These are phyloP conservation scores for Pyrochroa serraticornis DNA, from an alignment of 2,888 invertebrate genomes.

Conservation along the genomic window DNA sequence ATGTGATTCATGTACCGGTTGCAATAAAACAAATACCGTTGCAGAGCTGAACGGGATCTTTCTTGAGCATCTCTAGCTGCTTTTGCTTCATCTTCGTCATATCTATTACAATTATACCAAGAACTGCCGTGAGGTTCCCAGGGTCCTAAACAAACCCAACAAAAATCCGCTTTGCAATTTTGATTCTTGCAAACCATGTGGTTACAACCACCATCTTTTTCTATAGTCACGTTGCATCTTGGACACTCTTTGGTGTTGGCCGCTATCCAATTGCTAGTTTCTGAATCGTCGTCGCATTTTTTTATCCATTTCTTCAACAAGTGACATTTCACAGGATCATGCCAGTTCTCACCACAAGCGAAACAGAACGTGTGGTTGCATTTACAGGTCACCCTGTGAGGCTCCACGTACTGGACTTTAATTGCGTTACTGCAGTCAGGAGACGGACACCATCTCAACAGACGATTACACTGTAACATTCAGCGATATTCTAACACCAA, in stretches of 20 bases:
- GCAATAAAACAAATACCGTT: conserved; percentile 97
- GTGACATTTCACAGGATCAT: conserved; percentile 96
- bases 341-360: conserved; percentile 96
- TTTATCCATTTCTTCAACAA: conserved; percentile 95
- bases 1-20: conserved; percentile 99
- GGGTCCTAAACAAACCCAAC: conserved; percentile 98
- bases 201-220: conserved; percentile 98
- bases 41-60: conserved; percentile 89
- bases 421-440: conserved; percentile 97
- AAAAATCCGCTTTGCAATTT: conserved; percentile 97
- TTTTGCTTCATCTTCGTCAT: conserved; percentile 96
- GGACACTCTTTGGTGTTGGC: conserved; percentile 99
- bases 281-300: conserved; percentile 98
- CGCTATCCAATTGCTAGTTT: conserved; percentile 99
- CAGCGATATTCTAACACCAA: background rate
- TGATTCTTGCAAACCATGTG: conserved; percentile 99
- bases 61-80: conserved; percentile 96
- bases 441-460: conserved; percentile 97
- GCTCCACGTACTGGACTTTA: conserved; percentile 89
- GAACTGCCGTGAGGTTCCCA: conserved; percentile 99
- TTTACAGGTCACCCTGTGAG: conserved; percentile 89
- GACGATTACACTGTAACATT: conserved; percentile 82
- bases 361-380: conserved; percentile 96
- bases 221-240: conserved; percentile 95
- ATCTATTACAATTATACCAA: conserved; percentile 97